Conservation (phyloP, 2,888 invertebrate species). For the Leucozona laternaria region DNA sequence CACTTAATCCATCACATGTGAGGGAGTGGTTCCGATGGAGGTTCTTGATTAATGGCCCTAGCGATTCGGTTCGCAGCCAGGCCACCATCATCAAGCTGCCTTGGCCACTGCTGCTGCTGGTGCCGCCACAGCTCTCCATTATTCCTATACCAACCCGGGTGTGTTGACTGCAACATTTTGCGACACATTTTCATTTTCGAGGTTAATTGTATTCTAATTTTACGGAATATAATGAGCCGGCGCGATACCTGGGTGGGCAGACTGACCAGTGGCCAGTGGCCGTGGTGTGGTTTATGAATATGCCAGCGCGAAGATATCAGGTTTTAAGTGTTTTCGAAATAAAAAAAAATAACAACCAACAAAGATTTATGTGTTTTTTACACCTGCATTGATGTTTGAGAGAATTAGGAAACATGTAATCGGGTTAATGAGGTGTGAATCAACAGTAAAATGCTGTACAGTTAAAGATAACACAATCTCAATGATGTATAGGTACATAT, state of each 20-base stretch:
- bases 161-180: constrained; percentile 59
- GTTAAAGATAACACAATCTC: neutral
- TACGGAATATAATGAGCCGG: constrained; percentile 50
- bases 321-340: constrained; percentile 28
- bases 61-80: constrained; percentile 31
- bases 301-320: constrained; percentile 48
- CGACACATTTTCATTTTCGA: constrained; percentile 63
- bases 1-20: constrained; percentile 75
- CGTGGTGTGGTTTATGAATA: constrained; percentile 22
- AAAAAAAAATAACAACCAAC: neutral
- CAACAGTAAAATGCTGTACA: constrained; percentile 1
- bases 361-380: constrained; percentile 42
- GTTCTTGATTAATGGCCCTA: constrained; percentile 72
- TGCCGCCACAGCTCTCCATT: constrained; percentile 15
- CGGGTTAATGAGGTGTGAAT: constrained; percentile 67
- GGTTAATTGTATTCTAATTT: constrained; percentile 74
- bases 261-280: neutral
- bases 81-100: constrained; percentile 31
- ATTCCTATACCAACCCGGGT: neutral
- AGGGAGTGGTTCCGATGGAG: constrained; percentile 73
- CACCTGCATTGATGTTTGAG: constrained; percentile 57
- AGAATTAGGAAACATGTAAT: constrained; percentile 54
- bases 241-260: constrained; percentile 68
- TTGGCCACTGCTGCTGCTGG: constrained; percentile 5
- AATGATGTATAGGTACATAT: neutral